Percentiles rank a stretch among this genome's conserved stretches.
Evolutionary conservation across 2,797 vertebrate species (phyloP).

Genomic region (Anabacerthia variegaticeps): DNA sequence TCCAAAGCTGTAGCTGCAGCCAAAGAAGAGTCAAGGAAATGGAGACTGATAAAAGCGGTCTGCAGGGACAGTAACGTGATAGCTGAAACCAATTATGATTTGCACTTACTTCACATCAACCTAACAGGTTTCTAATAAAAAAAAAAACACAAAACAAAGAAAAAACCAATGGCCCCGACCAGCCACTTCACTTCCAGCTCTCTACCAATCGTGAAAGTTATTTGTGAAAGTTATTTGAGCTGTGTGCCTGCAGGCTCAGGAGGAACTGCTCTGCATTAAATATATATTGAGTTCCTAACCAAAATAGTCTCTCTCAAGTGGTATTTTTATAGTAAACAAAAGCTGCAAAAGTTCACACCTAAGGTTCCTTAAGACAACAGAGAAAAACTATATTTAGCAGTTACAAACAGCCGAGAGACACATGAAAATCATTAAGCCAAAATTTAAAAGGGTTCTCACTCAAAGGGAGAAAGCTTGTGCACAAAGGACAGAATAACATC

Average conservation of each 20-base stretch:
- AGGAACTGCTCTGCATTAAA: neutral
- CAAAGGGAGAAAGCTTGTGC: neutral
- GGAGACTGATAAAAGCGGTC: neutral
- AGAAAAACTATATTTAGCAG: neutral
- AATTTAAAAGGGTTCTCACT: neutral
- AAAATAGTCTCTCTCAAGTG: neutral
- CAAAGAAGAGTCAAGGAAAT: neutral
- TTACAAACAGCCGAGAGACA: neutral
- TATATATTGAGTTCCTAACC: neutral
- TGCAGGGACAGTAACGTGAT: neutral
- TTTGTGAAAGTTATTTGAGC: neutral
- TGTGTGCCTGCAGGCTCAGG: neutral
- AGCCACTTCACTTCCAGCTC: neutral
- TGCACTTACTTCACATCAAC: neutral
- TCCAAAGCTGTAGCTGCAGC: neutral
- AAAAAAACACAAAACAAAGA: neutral
- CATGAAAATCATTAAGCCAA: neutral
- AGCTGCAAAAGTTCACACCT: neutral
- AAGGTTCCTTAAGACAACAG: neutral
- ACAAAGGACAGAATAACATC: neutral
- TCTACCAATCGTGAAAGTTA: neutral
- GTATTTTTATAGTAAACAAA: slow-evolving; percentile 23
- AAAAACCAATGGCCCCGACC: neutral
- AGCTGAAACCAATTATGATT: neutral
- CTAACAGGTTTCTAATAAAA: neutral